Base-by-base conservation (phyloP, 2,113 vertebrate species). In the Pristiophorus japonicus region DNA sequence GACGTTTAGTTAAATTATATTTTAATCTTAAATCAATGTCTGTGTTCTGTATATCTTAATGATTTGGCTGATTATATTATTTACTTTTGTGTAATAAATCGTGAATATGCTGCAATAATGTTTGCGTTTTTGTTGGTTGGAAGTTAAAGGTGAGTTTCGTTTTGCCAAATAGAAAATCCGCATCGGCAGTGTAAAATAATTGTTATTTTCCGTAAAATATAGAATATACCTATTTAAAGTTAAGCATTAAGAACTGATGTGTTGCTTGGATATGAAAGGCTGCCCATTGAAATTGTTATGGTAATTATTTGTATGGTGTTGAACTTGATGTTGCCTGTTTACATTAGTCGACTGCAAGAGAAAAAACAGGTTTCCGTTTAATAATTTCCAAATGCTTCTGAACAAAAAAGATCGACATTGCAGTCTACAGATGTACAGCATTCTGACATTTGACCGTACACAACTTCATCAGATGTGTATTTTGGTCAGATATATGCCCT, bases 291-390 rank as follows among this genome's bases (percentile, higher is more conserved):
- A 94, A 94, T 94, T 70, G 65, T 94, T 94, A 70, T 94, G 65
- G 65, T 94, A 94, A 94, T 94, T 70, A 70, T 73, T 94, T 70
- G 27, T 30, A 73, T 94, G 93, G 38, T 70, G 65, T 94, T 94
- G 93, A 94, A 94, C 93, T 94, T 94, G 93, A 94, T 94, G 66
- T 94, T 94, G 93, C 30, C 93, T 94, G 63, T 67, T 66, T 94
- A 94, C 65, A 94, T 67, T 45, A 45, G 11, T 70, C 93, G 93
- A 51, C 11, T 70, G 93, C 65, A 66, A 66, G n/a, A n/a, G n/a
- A n/a, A n/a, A n/a, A n/a, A n/a, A n/a, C n/a, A n/a, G 63, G 38
- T 11, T 70, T 42, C 62, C 42, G 45, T 47, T 93, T 70, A 34
- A 94, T 51, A 22, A 30, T 45, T 94, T 51, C 42, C 27, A 94